These are phyloP conservation scores for Lasioglossum lativentre DNA, from an alignment of 2,888 invertebrate species.

Conservation along the genomic window DNA sequence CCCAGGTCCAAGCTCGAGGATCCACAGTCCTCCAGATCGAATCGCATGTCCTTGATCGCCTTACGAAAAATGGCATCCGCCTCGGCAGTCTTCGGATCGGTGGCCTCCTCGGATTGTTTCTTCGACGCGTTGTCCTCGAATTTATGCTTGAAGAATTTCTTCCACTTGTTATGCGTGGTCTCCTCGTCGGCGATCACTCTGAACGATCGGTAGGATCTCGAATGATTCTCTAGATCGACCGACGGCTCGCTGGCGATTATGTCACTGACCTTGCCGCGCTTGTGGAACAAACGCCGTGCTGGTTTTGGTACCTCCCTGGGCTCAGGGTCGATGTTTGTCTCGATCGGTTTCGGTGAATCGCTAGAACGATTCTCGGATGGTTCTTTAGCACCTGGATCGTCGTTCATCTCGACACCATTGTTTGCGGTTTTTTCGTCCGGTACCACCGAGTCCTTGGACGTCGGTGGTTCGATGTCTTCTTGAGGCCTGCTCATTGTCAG, in stretches of 20 bases:
- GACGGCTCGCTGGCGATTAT: neutral
- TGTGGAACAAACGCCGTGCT: neutral
- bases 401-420: neutral
- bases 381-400: neutral
- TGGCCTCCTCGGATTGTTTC: constrained; percentile 10
- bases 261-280: constrained; percentile 29
- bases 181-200: neutral
- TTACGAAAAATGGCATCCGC: constrained; percentile 37
- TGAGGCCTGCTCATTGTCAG: neutral
- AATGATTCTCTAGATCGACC: neutral
- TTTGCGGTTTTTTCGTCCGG: neutral
- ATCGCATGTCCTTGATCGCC: constrained; percentile 36
- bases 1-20: neutral
- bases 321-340: neutral
- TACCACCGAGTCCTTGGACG: neutral
- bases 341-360: neutral
- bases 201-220: neutral
- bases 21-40: constrained; percentile 8
- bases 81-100: neutral
- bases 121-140: neutral
- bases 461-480: neutral
- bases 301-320: neutral
- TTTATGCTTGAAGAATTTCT: constrained; percentile 28
- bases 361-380: neutral
- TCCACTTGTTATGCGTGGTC: constrained; percentile 26